A percentile compares a stretch with the other conserved stretches of the same genome.
phyloP scores from a whole-genome alignment of 2,888 invertebrate species.

The Ommatoiulus sabulosus region DNA sequence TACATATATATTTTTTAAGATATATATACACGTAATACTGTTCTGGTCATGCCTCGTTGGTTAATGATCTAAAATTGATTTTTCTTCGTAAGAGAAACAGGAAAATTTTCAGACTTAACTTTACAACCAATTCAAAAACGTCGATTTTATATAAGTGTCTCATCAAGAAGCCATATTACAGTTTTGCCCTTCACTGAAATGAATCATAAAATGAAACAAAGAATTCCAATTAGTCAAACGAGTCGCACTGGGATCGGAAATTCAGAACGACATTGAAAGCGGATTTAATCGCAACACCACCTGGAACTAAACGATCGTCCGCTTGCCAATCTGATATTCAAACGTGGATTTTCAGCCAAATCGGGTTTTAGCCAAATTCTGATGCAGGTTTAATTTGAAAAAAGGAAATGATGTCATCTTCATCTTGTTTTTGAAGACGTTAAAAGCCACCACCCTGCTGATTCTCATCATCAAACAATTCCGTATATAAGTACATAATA shows the following conservation, averaged over 20 bases:
- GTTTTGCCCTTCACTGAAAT: slow-evolving; percentile 19
- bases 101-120: neutral
- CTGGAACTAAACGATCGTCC: neutral
- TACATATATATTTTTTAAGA: neutral
- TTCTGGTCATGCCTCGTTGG: slow-evolving; percentile 12
- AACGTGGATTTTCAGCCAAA: neutral
- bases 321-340: neutral
- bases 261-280: neutral
- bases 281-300: neutral
- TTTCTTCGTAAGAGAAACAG: neutral
- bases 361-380: neutral
- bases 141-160: slow-evolving; percentile 5
- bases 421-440: neutral
- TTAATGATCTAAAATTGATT: neutral
- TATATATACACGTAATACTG: neutral
- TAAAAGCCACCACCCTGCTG: slow-evolving; percentile 1
- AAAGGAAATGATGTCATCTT: neutral
- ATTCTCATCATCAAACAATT: neutral
- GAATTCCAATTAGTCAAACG: neutral
- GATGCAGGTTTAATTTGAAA: neutral
- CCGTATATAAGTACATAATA: neutral
- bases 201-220: slow-evolving; percentile 3
- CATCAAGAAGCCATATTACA: slow-evolving; percentile 11
- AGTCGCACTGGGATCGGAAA: neutral
- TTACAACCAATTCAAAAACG: slow-evolving; percentile 11